Base-by-base conservation (phyloP, 1,140 invertebrate genomes). In the Nylanderia fulva region DNA sequence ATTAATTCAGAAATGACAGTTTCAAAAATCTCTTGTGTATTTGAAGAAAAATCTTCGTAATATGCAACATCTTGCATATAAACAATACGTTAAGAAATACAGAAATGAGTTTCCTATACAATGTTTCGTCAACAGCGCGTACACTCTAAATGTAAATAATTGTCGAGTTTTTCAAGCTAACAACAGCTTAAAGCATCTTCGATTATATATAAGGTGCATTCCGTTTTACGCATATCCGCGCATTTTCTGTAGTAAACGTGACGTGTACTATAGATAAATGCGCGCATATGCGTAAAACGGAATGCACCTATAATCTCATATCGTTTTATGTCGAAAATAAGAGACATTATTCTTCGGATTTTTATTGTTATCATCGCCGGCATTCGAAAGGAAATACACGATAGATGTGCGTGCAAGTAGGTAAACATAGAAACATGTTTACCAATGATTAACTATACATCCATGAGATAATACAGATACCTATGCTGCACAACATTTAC, bases 361-460 rank as follows among this genome's bases (percentile, higher is more conserved):
- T 84, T 18, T n/a, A 77, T 84, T 64, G 42, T 84, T 64, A 84
- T 84, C 48, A 42, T 83, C 24, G 33, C 60, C 9, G 29, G 9
- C 21, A 36, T 21, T 45, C 54, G 1, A 36, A n/a, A 42, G 58
- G 21, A 56, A 76, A 84, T 39, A 60, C 15, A 60, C 58, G 11
- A 29, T 74, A 72, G 45, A 84, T 29, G 45, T 76, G 60, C 71
- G 60, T 84, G 60, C 60, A 76, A 24, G 29, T 54, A 21, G 64
- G 82, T 76, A 84, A 84, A 84, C 60, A 77, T 42, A 76, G 82
- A 54, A 76, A 77, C 77, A 77, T 84, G 72, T 84, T 76, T 77
- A 84, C 42, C 15, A 6, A 54, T 39, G 82, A 83, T 72, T 52
- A 75, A 64, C 58, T 21, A 36, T 24, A 77, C 56, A 61, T 48